phyloP scores from a whole-genome alignment of 2,888 invertebrate genomes.

The Ryuthela nishihirai region DNA sequence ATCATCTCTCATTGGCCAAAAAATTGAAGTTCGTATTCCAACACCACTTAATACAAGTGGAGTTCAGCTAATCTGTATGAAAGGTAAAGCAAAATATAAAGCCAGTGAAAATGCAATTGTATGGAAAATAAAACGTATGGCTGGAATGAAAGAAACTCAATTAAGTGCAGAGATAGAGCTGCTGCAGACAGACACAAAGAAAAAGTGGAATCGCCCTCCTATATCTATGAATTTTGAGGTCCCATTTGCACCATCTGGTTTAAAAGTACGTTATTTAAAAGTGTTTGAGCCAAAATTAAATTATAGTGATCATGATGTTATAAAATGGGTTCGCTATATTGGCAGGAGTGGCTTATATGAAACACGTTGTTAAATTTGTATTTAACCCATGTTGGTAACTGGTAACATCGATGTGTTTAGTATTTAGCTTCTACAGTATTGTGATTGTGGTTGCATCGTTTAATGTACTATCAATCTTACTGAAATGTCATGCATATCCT shows the following conservation, averaged over 20 bases:
- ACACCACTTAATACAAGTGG: slow-evolving; percentile 98
- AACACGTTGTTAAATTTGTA: slow-evolving; percentile 93
- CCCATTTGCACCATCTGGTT: slow-evolving; percentile 98
- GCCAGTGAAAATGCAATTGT: slow-evolving; percentile 99
- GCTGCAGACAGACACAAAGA: slow-evolving; percentile 92
- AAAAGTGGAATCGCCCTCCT: slow-evolving; percentile 99
- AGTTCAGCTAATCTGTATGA: slow-evolving; percentile 96
- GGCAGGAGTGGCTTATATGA: slow-evolving; percentile 98
- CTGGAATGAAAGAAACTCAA: slow-evolving; percentile 96
- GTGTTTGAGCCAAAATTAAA: slow-evolving; percentile 99
- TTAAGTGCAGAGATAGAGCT: slow-evolving; percentile 98
- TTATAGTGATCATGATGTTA: slow-evolving; percentile 99
- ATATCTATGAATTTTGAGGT: slow-evolving; percentile 99
- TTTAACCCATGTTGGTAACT: no score
- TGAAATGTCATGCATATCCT: no score
- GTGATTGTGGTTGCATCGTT: no score
- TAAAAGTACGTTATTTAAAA: slow-evolving; percentile 98
- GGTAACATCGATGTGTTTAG: no score
- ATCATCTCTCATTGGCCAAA: slow-evolving; percentile 94
- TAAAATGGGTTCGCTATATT: slow-evolving; percentile 99
- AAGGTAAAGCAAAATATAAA: slow-evolving; percentile 99
- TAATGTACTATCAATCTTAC: no score
- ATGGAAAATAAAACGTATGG: slow-evolving; percentile 69
- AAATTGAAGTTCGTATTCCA: slow-evolving; percentile 97
- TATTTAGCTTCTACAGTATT: no score